Evolutionary conservation across 2,113 vertebrate genomes (phyloP), one percentile per base, ranked within the genome.

Genomic region (Corythornis madagascariensis): DNA sequence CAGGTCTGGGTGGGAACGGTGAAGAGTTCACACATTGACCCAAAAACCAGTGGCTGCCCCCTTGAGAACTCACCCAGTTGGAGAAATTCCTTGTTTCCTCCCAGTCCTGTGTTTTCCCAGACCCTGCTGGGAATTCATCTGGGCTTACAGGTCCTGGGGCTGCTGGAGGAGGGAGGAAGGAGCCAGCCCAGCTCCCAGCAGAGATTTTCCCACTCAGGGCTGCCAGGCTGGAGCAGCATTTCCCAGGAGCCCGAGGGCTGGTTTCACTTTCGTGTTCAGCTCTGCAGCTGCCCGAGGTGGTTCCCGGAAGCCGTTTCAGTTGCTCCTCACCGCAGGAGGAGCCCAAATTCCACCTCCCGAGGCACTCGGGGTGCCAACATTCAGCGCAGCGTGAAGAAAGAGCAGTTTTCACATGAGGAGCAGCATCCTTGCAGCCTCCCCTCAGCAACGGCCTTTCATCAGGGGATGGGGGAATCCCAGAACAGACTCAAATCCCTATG

Each of bases 181-280:
- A n/a, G 22, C 45, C 77, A 1, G 3, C 1, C 78, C 89, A 83
- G 91, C 53, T 70, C 50, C 79, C 61, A 14, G 69, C 10, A 2
- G 24, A 12, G 63, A 29, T 11, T 31, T 22, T 17, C 18, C 29
- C 0, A 1, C 63, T 19, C 5, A 18, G 7, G n/a, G 72, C 35
- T 83, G 91, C 73, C 88, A 59, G 6, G 26, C 45, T 2, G 17
- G 20, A 60, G 29, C 18, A 19, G 35, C 25, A 16, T 26, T 63
- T 26, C 35, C 35, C 25, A 10, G 1, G 3, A 10, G 25, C 60
- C 11, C 61, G 8, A 47, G 55, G 1, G 19, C 38, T 48, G 64
- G 38, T 95, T 95, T 93, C 91, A 6, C 72, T 95, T 96, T 96
- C 72, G 8, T 33, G 80, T 93, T 95, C 82, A 6, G 47, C 80